Percentiles rank a stretch among this genome's conserved stretches.
These are phyloP conservation scores for Sussaba pulchella DNA, from an alignment of 2,888 invertebrate genomes.

Conservation along the genomic window DNA sequence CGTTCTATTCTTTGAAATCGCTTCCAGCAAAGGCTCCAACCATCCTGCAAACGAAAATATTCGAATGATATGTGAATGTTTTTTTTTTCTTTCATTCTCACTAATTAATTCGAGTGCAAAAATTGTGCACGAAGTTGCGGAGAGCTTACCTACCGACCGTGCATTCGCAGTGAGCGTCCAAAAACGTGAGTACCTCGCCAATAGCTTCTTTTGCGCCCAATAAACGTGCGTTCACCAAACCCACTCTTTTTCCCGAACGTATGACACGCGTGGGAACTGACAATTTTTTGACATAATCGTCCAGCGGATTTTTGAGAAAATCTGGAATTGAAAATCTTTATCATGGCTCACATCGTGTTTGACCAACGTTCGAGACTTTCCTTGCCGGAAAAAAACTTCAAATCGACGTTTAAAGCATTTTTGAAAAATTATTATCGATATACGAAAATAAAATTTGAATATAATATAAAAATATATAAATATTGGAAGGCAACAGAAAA, in stretches of 20 bases:
- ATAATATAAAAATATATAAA: too few species aligned
- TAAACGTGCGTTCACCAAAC: constrained; percentile 93
- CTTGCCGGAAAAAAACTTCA: too few species aligned
- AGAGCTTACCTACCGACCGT: constrained; percentile 88
- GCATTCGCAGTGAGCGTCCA: constrained; percentile 98
- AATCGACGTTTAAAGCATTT: not conserved
- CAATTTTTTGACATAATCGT: constrained; percentile 88
- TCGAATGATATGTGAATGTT: not conserved
- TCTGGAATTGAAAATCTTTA: constrained; percentile 82
- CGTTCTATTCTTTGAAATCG: constrained; percentile 88
- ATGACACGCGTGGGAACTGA: constrained; percentile 88
- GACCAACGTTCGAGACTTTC: too few species aligned
- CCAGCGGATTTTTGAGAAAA: constrained; percentile 88
- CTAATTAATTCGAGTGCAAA: constrained; percentile 27
- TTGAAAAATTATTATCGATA: not conserved
- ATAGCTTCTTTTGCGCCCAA: constrained; percentile 90
- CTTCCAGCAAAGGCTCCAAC: constrained; percentile 90
- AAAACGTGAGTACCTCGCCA: constrained; percentile 93
- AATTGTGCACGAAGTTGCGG: constrained; percentile 58
- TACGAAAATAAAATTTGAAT: too few species aligned
- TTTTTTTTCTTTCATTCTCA: not conserved
- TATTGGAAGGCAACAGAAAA: too few species aligned
- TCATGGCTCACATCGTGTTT: not conserved
- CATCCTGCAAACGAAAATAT: constrained; percentile 86
- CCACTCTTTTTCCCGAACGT: constrained; percentile 89